Base-by-base conservation (phyloP, 2,113 vertebrate species). In the Pimephales promelas region DNA sequence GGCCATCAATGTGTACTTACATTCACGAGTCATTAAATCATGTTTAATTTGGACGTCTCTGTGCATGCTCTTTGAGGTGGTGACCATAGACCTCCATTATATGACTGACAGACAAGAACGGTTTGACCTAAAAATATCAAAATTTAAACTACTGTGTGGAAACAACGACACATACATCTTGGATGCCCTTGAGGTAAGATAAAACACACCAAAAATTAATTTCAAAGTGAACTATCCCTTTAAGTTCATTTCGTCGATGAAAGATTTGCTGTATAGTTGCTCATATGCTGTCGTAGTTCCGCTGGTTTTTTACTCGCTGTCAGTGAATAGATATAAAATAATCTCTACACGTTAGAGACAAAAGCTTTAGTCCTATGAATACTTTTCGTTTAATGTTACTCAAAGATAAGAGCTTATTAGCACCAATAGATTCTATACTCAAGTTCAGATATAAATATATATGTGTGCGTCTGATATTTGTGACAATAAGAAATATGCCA, bases 321-420 rank as follows among this genome's bases (percentile, higher is more conserved):
- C 20, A 1, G 36, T 59, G 56, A 78, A 59, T 18, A 26, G 54
- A 66, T 77, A 68, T 57, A 13, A 78, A 5, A 71, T 28, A 64
- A 73, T 64, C 57, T 78, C 45, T 72, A 64, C 24, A 45, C 40
- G 6, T 40, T 59, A 77, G 22, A 77, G 28, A 61, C 34, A 40
- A 54, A 31, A 68, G 2, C 34, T 61, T 59, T 85, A 36, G 54
- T 62, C 68, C 73, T 36, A 57, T 11, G 0, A 14, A 64, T 74
- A 1, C 64, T 47, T 79, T 73, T 64, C 18, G 13, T 83, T 79
- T 66, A 79, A 73, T 5, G 40, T 86, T 83, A 73, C 57, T 45
- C 26, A 81, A 64, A 81, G 70, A 83, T 47, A 34, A 83, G 66
- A 82, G 18, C 76, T 61, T 81, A 52, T 81, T 84, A 84, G 36